Conservation (phyloP, 2,888 invertebrate genomes). For the Camponotus fellah region DNA sequence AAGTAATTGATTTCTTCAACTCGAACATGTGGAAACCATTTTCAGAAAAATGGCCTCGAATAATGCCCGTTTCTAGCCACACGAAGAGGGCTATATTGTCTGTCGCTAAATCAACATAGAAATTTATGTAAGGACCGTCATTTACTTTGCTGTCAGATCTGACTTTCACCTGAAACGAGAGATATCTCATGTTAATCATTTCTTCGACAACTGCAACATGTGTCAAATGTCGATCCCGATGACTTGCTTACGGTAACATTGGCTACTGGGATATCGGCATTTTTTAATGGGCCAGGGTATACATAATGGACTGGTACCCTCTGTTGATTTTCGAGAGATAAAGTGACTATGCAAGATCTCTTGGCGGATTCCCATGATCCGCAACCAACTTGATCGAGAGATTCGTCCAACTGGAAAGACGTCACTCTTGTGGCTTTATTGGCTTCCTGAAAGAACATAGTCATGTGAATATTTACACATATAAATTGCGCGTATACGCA, state of each 20-base stretch:
- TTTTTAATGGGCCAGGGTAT: conserved; percentile 89
- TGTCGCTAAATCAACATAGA: conserved; percentile 85
- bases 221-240: neutral
- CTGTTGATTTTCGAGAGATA: conserved; percentile 86
- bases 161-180: conserved; percentile 75
- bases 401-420: conserved; percentile 80
- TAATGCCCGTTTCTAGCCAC: conserved; percentile 88
- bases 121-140: conserved; percentile 67
- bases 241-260: conserved; percentile 87
- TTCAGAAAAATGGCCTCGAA: conserved; percentile 90
- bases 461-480: conserved; percentile 63
- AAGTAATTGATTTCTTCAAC: conserved; percentile 77
- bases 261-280: conserved; percentile 87
- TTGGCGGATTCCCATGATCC: conserved; percentile 78
- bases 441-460: conserved; percentile 75
- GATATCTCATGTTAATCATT: neutral
- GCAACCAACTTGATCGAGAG: conserved; percentile 81
- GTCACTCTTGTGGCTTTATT: conserved; percentile 78
- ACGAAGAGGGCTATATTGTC: conserved; percentile 90
- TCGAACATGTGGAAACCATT: conserved; percentile 90
- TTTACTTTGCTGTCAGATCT: neutral
- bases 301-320: conserved; percentile 90
- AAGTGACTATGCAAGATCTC: conserved; percentile 85
- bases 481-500: conserved; percentile 11
- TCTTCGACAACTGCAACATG: neutral